Conservation (phyloP, 2,113 vertebrate species). For the Trogon melanurus region DNA sequence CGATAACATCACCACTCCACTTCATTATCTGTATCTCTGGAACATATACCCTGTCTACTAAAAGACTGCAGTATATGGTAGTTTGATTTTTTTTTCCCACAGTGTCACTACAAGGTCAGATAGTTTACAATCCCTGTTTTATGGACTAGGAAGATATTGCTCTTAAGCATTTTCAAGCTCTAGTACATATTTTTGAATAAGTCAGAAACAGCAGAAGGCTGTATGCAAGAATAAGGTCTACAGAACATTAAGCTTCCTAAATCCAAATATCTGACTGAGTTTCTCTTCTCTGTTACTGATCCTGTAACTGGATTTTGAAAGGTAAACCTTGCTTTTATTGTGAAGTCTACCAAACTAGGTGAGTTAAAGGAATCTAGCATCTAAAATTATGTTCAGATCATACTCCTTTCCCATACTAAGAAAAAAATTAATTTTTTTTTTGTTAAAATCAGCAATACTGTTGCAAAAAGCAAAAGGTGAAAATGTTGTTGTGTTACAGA, state of each 20-base stretch:
- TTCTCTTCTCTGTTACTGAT: not conserved
- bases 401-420: not conserved
- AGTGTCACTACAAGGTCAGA: not conserved
- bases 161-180: not conserved
- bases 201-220: not conserved
- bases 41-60: not conserved
- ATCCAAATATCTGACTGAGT: not conserved
- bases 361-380: not conserved
- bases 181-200: not conserved
- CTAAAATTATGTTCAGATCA: not conserved
- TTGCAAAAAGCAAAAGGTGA: not conserved
- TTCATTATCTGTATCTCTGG: not conserved
- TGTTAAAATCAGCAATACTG: not conserved
- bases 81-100: not conserved
- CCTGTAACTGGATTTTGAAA: not conserved
- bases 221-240: fast-evolving
- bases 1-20: not conserved
- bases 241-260: not conserved
- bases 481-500: not conserved
- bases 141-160: not conserved
- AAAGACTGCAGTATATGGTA: not conserved
- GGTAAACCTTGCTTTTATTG: not conserved
- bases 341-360: fast-evolving
- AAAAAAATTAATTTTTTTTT: not conserved
- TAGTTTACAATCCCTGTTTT: not conserved